Conservation (phyloP, 2,113 vertebrate genomes). For the Phodopus roborovskii region DNA sequence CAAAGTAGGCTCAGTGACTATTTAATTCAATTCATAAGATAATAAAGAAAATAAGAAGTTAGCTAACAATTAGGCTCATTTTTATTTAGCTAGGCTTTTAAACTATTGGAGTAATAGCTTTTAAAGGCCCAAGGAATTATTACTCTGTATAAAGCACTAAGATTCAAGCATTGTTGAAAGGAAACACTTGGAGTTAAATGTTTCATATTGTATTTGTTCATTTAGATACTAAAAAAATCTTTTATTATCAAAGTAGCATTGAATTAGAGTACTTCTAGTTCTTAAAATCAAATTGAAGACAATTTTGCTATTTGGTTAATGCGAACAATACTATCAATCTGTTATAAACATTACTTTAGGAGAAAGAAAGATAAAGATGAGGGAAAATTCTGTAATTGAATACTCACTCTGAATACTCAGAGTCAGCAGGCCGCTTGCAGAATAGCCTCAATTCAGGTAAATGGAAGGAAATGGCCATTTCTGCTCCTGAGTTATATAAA, state of each 20-base stretch:
- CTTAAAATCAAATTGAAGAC: constrained; percentile 49
- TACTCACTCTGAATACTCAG: not conserved
- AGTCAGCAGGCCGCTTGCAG: not conserved
- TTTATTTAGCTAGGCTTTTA: not conserved
- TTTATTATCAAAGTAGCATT: constrained; percentile 20
- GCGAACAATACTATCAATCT: not conserved
- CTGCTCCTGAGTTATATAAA: not conserved
- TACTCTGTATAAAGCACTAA: not conserved
- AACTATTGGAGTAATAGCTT: not conserved
- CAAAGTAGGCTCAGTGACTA: not conserved
- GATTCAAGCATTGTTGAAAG: not conserved
- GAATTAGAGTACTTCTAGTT: not conserved
- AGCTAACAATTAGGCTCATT: not conserved
- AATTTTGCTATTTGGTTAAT: not conserved
- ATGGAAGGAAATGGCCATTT: not conserved
- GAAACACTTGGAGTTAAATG: not conserved
- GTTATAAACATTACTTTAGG: not conserved
- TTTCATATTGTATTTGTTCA: not conserved
- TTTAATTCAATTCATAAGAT: not conserved
- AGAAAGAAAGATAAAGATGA: not conserved
- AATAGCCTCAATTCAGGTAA: not conserved
- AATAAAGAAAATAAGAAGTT: not conserved
- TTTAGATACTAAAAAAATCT: not conserved
- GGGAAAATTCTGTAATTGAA: not conserved
- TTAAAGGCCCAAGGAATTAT: not conserved